phyloP scores from a whole-genome alignment of 2,113 vertebrate species.

The Cettia cetti region DNA sequence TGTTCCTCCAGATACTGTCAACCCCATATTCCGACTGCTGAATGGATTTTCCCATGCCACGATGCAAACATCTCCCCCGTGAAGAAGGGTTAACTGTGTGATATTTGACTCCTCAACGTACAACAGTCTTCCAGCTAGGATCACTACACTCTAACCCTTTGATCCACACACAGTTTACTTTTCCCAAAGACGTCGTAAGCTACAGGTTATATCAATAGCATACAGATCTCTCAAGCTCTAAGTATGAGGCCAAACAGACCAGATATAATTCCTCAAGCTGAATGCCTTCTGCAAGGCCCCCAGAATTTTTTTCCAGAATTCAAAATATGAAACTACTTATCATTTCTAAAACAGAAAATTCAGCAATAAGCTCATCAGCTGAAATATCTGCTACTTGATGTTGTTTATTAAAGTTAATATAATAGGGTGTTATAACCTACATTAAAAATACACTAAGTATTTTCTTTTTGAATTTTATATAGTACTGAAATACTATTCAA shows the following conservation, averaged over 20 bases:
- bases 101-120: background rate
- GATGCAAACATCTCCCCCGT: accelerated
- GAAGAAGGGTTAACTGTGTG: background rate
- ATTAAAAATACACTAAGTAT: background rate
- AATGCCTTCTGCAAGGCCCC: background rate
- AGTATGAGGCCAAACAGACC: accelerated
- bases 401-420: background rate
- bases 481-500: background rate
- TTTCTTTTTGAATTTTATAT: background rate
- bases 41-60: background rate
- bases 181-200: background rate
- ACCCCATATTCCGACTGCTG: accelerated
- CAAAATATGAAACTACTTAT: background rate
- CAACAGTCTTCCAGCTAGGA: background rate
- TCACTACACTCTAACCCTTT: background rate
- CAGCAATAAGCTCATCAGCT: background rate
- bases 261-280: background rate
- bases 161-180: background rate
- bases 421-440: background rate
- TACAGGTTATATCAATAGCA: background rate
- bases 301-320: background rate
- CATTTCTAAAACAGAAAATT: background rate
- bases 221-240: background rate
- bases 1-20: background rate
- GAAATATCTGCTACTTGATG: background rate